Percentiles rank a stretch among this genome's conserved stretches.
Conservation (phyloP, 2,797 vertebrate species). For the Enteromius viviparus region DNA sequence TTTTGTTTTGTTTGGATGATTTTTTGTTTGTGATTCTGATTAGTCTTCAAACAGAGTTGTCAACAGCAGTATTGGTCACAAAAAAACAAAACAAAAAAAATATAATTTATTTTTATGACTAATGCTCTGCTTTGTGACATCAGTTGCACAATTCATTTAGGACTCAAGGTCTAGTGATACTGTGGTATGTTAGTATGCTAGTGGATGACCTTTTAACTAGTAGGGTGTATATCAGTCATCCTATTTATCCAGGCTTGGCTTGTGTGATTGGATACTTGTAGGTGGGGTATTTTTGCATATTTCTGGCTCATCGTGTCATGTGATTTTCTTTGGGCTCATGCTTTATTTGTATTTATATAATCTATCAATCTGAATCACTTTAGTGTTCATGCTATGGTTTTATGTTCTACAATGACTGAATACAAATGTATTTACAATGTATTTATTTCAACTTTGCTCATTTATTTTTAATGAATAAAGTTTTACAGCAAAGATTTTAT, state of each 20-base stretch:
- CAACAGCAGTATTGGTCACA: conserved; percentile 15
- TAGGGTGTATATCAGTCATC: background rate
- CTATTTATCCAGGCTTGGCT: background rate
- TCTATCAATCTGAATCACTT: conserved; percentile 31
- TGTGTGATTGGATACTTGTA: background rate
- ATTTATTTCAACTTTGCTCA: conserved; percentile 63
- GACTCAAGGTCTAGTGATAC: conserved; percentile 12
- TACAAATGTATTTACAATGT: conserved; percentile 61
- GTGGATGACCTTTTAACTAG: background rate
- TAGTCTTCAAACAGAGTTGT: conserved; percentile 8
- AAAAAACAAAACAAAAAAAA: background rate
- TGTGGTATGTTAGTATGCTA: conserved; percentile 6
- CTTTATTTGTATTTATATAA: conserved; percentile 17
- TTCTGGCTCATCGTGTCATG: conserved; percentile 24
- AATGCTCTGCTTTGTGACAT: background rate
- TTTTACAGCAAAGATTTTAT: conserved; percentile 37
- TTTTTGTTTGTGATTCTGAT: conserved; percentile 6
- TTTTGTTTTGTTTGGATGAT: background rate
- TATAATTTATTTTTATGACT: conserved; percentile 54
- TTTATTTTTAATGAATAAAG: conserved; percentile 59
- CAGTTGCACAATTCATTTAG: background rate
- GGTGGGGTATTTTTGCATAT: conserved; percentile 16
- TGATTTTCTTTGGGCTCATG: conserved; percentile 15
- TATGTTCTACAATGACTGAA: conserved; percentile 52
- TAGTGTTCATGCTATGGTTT: conserved; percentile 46